Conservation (phyloP, 2,797 vertebrate species). For the Sebastes cheni region DNA sequence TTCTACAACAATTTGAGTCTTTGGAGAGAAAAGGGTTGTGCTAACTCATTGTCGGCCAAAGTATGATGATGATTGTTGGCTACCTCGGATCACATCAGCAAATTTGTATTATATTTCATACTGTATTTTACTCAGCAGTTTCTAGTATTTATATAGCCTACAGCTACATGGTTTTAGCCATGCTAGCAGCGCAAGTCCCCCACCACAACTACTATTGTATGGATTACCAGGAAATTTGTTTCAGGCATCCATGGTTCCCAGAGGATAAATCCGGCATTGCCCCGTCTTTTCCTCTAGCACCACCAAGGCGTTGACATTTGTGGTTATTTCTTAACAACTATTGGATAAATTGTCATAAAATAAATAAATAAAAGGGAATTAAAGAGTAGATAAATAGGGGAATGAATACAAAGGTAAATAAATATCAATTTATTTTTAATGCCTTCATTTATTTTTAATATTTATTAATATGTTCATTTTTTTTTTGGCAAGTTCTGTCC, state of each 20-base stretch:
- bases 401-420: too few species aligned
- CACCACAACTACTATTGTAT: not conserved
- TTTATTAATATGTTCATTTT: too few species aligned
- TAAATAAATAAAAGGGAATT: too few species aligned
- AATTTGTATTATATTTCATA: not conserved
- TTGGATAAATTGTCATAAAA: not conserved
- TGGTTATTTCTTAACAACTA: too few species aligned
- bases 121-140: too few species aligned
- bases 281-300: not conserved
- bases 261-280: not conserved
- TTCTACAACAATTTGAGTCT: not conserved
- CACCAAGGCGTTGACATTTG: not conserved
- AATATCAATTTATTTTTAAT: too few species aligned
- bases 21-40: not conserved
- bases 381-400: too few species aligned
- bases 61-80: not conserved
- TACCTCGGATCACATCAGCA: not conserved
- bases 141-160: too few species aligned
- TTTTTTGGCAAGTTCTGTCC: too few species aligned
- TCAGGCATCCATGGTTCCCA: not conserved
- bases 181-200: not conserved
- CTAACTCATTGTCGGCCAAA: too few species aligned
- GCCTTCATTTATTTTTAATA: too few species aligned
- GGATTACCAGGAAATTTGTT: not conserved
- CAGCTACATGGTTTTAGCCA: not conserved